Evolutionary conservation across 2,888 invertebrate species (phyloP), one percentile per base, ranked within the genome.

Genomic region (Ophraella communa): DNA sequence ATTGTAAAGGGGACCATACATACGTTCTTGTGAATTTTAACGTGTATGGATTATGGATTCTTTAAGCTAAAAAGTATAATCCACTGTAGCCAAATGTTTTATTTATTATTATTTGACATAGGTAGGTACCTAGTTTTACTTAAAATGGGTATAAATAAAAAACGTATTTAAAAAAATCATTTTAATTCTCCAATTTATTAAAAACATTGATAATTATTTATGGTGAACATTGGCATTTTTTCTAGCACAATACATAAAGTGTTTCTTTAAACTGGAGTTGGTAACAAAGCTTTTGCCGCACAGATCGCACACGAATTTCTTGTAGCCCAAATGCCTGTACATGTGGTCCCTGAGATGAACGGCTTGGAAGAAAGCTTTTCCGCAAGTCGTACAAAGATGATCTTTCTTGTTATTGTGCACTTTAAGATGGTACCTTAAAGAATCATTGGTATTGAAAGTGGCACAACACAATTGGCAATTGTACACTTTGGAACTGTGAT

Each of bases 271-370:
- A 10, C 67, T 67, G 20, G 62, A 60, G 21, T 68, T 68, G 11
- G 67, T 65, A 7, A 71, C 67, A 49, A 70, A 75, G 30, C 71
- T 64, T 54, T 72, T 73, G 1, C 68, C 69, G 42, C 75, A 76
- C 1, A 62, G 67, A n/a, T 68, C 64, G 53, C 74, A 76, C 1
- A 56, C 61, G 57, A 73, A 73, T 7, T 69, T 71, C 57, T 74
- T 76, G 4, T 67, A 62, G 1, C 74, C 75, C n/a, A 66, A 68
- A 42, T 76, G 74, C 11, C 68, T 49, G 67, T 70, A 74, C 71
- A 72, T 68, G 47, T 76, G 76, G 4, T 68, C 58, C 23, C 71
- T 73, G 3, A 76, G 63, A 64, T 74, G 72, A n/a, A 66, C 66
- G 0, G 67, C 39, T 60, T 71, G 71, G 24, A 70, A 67, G 35